These are phyloP conservation scores for Pseudomyrmex flavicornis DNA, from an alignment of 1,140 invertebrate species.

Conservation along the genomic window DNA sequence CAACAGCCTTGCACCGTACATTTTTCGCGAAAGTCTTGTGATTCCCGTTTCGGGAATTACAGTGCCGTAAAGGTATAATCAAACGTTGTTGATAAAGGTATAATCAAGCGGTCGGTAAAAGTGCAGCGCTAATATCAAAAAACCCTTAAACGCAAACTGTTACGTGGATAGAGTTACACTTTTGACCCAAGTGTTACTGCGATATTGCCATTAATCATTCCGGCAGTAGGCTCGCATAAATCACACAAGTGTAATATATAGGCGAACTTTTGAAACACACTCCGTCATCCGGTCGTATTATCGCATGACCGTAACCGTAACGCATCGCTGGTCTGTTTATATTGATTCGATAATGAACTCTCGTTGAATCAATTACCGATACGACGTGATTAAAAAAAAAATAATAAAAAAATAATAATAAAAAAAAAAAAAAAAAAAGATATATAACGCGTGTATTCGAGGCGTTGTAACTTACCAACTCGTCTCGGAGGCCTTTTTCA, in stretches of 20 bases:
- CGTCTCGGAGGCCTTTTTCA: conserved; percentile 44
- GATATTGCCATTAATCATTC: conserved; percentile 35
- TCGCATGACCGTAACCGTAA: conserved; percentile 7
- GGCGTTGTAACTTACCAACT: conserved; percentile 23
- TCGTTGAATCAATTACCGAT: conserved; percentile 6
- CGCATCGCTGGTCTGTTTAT: conserved; percentile 1
- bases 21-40: conserved; percentile 33
- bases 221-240: conserved; percentile 12
- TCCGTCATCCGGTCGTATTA: conserved; percentile 12
- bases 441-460: neutral
- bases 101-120: conserved; percentile 6
- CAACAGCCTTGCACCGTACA: neutral
- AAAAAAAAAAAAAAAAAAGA: too few species aligned
- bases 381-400: neutral
- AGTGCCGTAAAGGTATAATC: conserved; percentile 16
- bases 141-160: conserved; percentile 26
- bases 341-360: conserved; percentile 33
- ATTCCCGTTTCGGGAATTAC: neutral
- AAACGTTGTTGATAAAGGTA: neutral
- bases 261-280: conserved; percentile 11
- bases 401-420: too few species aligned
- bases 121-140: conserved; percentile 35
- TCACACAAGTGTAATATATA: neutral
- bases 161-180: conserved; percentile 14
- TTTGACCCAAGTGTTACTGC: conserved; percentile 26